These are phyloP conservation scores for Drosophila kikkawai DNA, from an alignment of 1,140 invertebrate genomes.

Conservation along the genomic window DNA sequence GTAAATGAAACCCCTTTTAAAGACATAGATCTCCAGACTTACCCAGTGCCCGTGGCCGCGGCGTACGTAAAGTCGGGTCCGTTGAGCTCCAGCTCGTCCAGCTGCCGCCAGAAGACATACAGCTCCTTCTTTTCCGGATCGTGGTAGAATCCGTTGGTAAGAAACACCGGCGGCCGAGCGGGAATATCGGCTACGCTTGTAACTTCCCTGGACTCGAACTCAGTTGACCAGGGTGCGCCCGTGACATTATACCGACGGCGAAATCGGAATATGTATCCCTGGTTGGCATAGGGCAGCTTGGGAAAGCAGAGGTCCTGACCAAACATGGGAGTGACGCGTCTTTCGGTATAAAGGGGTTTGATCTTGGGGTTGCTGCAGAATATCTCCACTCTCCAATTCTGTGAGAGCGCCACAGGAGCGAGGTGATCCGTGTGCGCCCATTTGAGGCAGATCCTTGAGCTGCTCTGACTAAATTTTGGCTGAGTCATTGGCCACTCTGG, in stretches of 20 bases:
- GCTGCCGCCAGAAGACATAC: conserved; percentile 6
- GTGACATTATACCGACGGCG: background rate
- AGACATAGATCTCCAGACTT: background rate
- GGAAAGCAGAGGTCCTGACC: background rate
- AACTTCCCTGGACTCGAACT: background rate
- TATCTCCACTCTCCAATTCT: background rate
- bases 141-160: conserved; percentile 8
- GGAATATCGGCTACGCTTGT: background rate
- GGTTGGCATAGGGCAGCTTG: background rate
- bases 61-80: conserved; percentile 12
- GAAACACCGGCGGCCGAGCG: background rate
- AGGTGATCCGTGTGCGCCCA: background rate
- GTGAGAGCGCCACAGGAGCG: background rate
- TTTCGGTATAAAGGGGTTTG: background rate
- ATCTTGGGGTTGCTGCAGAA: background rate
- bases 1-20: fast-evolving
- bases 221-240: background rate
- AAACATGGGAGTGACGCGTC: background rate
- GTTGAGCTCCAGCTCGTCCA: conserved; percentile 8
- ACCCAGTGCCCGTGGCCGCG: background rate
- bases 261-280: background rate
- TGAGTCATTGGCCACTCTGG: conserved; percentile 4
- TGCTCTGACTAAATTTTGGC: background rate
- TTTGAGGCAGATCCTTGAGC: background rate
- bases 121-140: conserved; percentile 1